Conservation (phyloP, 2,888 invertebrate genomes). For the Hipparchia semele region DNA sequence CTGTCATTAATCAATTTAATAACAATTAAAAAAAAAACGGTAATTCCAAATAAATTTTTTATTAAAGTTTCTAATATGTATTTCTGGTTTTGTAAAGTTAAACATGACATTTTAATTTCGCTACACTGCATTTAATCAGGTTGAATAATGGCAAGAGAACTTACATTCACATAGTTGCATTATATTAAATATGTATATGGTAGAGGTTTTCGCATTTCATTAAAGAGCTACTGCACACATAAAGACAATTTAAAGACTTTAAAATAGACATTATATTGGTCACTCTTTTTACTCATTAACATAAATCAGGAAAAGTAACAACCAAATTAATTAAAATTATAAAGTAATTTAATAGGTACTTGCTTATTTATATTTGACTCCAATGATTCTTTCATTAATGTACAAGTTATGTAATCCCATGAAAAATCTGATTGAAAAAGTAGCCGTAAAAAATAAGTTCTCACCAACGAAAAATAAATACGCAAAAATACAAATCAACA, state of each 20-base stretch:
- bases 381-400: too few species aligned
- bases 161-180: slow-evolving; percentile 25
- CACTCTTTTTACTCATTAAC: neutral
- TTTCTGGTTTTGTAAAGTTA: neutral
- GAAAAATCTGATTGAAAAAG: too few species aligned
- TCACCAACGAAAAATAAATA: too few species aligned
- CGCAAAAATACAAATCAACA: too few species aligned
- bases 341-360: too few species aligned
- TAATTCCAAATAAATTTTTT: neutral
- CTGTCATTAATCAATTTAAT: too few species aligned
- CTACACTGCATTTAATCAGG: slow-evolving; percentile 14
- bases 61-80: slow-evolving; percentile 6
- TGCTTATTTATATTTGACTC: too few species aligned
- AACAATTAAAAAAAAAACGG: neutral
- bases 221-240: slow-evolving; percentile 9
- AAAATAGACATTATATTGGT: neutral
- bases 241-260: neutral
- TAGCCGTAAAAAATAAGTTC: too few species aligned
- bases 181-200: slow-evolving; percentile 8
- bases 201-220: neutral
- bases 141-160: slow-evolving; percentile 32
- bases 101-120: slow-evolving; percentile 1
- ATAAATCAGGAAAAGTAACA: neutral
- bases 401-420: too few species aligned
- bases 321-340: too few species aligned